Evolutionary conservation across 2,888 invertebrate genomes (phyloP).

Genomic region (Agriopis marginaria): DNA sequence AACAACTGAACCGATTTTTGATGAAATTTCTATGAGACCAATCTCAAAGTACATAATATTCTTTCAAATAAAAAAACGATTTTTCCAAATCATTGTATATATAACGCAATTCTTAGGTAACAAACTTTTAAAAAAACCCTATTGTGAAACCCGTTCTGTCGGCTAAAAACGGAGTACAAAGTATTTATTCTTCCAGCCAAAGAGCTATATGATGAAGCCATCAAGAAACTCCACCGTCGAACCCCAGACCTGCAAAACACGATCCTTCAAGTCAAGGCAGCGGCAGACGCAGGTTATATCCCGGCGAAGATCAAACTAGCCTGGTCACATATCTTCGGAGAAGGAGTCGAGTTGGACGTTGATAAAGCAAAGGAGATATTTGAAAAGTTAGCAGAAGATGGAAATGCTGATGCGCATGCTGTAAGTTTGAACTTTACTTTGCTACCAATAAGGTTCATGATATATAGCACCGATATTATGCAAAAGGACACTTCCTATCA

Average conservation of each 20-base stretch:
- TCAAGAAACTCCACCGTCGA: slow-evolving; percentile 90
- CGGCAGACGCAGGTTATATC: slow-evolving; percentile 92
- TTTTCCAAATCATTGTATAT: no score
- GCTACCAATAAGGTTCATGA: not conserved
- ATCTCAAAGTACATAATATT: no score
- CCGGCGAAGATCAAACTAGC: slow-evolving; percentile 94
- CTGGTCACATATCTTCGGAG: slow-evolving; percentile 95
- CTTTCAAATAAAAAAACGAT: no score
- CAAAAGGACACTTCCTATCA: no score
- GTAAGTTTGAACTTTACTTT: slow-evolving; percentile 74
- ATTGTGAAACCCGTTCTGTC: no score
- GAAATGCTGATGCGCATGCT: slow-evolving; percentile 96
- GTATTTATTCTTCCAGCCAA: slow-evolving; percentile 86
- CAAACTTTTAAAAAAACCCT: no score
- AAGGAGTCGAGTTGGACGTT: slow-evolving; percentile 91
- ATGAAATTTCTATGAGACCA: no score
- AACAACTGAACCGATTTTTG: no score
- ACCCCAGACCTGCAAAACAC: slow-evolving; percentile 91
- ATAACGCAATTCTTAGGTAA: no score
- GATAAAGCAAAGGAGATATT: slow-evolving; percentile 92
- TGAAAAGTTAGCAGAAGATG: slow-evolving; percentile 90
- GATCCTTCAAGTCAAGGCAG: slow-evolving; percentile 91
- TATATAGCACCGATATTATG: no score
- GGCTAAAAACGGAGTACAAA: not conserved
- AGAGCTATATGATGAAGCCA: slow-evolving; percentile 90